These are phyloP conservation scores for Synaphobranchus kaupii DNA, from an alignment of 2,797 vertebrate species.

Conservation along the genomic window DNA sequence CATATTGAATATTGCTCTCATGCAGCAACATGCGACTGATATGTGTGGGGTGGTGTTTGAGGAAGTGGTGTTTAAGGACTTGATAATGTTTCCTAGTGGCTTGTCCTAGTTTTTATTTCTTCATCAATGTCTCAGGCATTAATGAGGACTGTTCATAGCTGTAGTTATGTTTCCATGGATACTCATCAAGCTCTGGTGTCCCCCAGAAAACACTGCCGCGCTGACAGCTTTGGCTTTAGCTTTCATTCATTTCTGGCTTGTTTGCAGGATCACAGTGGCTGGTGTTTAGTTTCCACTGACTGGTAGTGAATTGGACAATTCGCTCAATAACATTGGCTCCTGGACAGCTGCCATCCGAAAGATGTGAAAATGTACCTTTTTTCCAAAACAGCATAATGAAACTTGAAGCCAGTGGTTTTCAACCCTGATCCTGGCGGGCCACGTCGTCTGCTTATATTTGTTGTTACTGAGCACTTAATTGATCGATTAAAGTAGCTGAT, in stretches of 20 bases:
- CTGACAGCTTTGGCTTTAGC: constrained; percentile 6
- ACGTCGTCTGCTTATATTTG: neutral
- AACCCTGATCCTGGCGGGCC: neutral
- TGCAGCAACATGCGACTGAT: neutral
- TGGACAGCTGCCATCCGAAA: neutral
- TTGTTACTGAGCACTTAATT: neutral
- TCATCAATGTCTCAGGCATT: neutral
- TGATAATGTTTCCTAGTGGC: neutral
- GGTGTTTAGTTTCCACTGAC: neutral
- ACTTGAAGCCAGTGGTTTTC: neutral
- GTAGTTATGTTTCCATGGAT: neutral
- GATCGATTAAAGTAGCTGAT: neutral
- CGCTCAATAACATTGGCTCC: neutral
- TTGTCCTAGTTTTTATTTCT: neutral
- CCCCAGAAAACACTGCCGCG: neutral
- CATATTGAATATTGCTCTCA: neutral
- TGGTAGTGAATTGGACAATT: neutral
- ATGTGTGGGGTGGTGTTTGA: neutral
- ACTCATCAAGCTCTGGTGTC: neutral
- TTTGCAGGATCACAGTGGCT: neutral
- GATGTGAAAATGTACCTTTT: neutral
- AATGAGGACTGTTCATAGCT: neutral
- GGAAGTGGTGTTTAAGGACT: neutral
- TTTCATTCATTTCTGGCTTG: neutral
- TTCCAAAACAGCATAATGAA: neutral